phyloP scores from a whole-genome alignment of 2,888 invertebrate species.

The Acanthosoma haemorrhoidale region DNA sequence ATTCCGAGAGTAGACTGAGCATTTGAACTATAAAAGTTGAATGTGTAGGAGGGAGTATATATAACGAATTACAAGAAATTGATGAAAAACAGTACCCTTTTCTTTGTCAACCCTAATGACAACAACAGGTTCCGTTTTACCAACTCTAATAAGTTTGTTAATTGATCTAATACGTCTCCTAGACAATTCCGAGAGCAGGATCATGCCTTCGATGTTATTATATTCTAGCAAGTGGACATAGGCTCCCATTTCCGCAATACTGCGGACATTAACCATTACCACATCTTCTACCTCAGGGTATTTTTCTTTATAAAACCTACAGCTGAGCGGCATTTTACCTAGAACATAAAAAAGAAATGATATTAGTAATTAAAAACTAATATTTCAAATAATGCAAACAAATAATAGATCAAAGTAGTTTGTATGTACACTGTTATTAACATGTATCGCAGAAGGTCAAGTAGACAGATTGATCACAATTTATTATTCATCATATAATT shows the following conservation, averaged over 20 bases:
- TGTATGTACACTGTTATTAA: no score
- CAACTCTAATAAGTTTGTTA: slow-evolving; percentile 97
- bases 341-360: not conserved
- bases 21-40: no score
- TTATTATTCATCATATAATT: no score
- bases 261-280: slow-evolving; percentile 96
- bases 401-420: no score
- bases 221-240: slow-evolving; percentile 97
- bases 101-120: slow-evolving; percentile 99
- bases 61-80: no score
- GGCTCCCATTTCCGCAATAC: slow-evolving; percentile 99
- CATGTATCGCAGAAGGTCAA: no score
- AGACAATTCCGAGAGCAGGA: slow-evolving; percentile 93
- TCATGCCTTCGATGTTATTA: slow-evolving; percentile 99
- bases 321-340: slow-evolving; percentile 76
- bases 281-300: slow-evolving; percentile 99
- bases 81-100: no score
- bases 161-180: slow-evolving; percentile 97
- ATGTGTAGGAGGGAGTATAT: no score
- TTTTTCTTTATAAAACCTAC: slow-evolving; percentile 94
- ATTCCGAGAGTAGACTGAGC: no score
- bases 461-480: no score
- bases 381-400: no score
- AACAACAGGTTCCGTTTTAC: slow-evolving; percentile 97
- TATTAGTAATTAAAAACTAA: no score